Percentiles rank a stretch among this genome's conserved stretches.
Conservation (phyloP, 2,888 invertebrate genomes). For the Rhogogaster chlorosoma region DNA sequence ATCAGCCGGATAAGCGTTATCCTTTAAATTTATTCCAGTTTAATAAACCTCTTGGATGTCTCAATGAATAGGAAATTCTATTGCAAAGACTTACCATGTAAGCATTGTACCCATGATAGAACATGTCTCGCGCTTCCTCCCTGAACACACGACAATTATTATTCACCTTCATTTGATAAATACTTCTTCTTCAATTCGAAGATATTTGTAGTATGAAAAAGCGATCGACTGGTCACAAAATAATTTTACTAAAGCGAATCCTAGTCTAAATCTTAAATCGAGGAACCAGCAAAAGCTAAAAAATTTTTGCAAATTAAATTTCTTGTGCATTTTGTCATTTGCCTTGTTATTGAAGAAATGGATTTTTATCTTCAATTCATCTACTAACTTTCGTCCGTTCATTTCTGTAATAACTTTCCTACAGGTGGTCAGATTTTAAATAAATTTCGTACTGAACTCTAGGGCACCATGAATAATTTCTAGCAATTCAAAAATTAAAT, state of each 20-base stretch:
- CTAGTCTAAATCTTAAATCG: background rate
- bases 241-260: background rate
- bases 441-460: background rate
- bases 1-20: conserved; percentile 98
- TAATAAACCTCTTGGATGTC: background rate
- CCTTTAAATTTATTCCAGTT: conserved; percentile 71
- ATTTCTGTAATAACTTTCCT: too few species aligned
- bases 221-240: background rate
- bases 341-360: too few species aligned
- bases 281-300: too few species aligned
- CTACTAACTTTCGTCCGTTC: too few species aligned
- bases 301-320: too few species aligned
- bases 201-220: background rate
- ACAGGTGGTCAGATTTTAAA: background rate
- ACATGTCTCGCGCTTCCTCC: conserved; percentile 96
- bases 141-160: conserved; percentile 78
- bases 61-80: background rate
- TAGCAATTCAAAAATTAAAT: background rate
- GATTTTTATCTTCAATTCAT: too few species aligned
- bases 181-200: background rate
- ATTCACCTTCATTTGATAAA: background rate
- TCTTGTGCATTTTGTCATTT: too few species aligned
- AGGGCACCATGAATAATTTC: too few species aligned
- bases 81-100: conserved; percentile 86
- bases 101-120: conserved; percentile 96